Evolutionary conservation across 2,113 vertebrate genomes (phyloP), one percentile per base, ranked within the genome.

Genomic region (Scomber colias): DNA sequence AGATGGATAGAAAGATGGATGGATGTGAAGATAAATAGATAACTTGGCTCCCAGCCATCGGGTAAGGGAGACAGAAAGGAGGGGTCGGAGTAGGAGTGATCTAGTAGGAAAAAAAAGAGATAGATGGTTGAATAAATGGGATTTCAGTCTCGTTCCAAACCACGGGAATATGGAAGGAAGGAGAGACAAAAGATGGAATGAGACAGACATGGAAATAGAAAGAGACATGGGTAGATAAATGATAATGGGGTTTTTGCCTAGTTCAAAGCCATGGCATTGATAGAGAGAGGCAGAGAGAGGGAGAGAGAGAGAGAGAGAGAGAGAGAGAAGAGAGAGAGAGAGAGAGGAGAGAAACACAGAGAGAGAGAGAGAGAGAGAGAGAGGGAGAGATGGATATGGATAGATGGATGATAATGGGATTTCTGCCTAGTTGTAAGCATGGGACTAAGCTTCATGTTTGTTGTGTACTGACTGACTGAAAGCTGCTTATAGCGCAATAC

Each of bases 401-500:
- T 84, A 85, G 86, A 90, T 88, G 35, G 64, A 84, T 77, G 73
- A 83, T 91, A 91, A 90, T 93, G 82, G 88, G 87, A 90, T 89
- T 92, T 81, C 75, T 91, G 89, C 71, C 82, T 71, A 66, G 65
- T 90, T 87, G 80, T 89, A 90, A 90, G 77, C 86, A 31, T 30
- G 65, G 82, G 77, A 89, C 84, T 86, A 81, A 90, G 87, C 82
- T 85, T 86, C 27, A 70, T 89, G 88, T 92, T 92, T 89, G 89
- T 80, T 90, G 86, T 90, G 79, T 85, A 81, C 79, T 81, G 90
- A 91, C 74, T 89, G 90, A 88, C 87, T 87, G 84, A 91, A 92
- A 93, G 92, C 92, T 88, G 89, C 89, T 93, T 91, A 92, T 31
- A 78, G 71, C 71, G 79, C 46, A 79, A 72, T 54, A 63, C 51